Percentiles rank a stretch among this genome's conserved stretches.
Conservation (phyloP, 2,888 invertebrate species). For the Aphodius granarius region DNA sequence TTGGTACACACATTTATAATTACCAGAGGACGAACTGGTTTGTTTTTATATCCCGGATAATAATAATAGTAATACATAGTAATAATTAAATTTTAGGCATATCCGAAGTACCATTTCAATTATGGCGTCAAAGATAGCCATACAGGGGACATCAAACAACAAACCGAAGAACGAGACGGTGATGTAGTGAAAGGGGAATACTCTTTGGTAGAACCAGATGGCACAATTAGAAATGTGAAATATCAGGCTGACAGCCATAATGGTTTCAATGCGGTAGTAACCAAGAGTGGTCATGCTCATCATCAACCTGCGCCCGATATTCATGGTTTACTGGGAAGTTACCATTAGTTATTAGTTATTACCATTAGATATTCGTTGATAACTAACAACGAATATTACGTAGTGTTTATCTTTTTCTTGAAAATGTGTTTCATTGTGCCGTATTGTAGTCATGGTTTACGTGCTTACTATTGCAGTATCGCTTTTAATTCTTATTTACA, state of each 20-base stretch:
- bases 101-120: conserved; percentile 63
- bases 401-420: not conserved
- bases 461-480: not conserved
- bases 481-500: no score
- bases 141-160: conserved; percentile 60
- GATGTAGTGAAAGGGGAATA: conserved; percentile 66
- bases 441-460: not conserved
- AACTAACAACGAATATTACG: not conserved
- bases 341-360: conserved; percentile 3
- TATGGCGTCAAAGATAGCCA: conserved; percentile 61
- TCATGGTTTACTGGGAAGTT: not conserved
- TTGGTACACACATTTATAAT: no score
- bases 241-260: conserved; percentile 63
- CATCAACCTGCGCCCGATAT: conserved; percentile 31
- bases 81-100: conserved; percentile 54
- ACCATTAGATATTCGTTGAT: no score
- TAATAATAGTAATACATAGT: not conserved
- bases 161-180: conserved; percentile 59
- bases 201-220: conserved; percentile 65
- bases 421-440: not conserved
- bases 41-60: not conserved
- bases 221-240: conserved; percentile 64
- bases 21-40: no score
- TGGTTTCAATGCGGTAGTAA: conserved; percentile 65
- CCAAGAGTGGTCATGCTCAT: conserved; percentile 51